A percentile compares a stretch with the other conserved stretches of the same genome.
These are phyloP conservation scores for Battus philenor DNA, from an alignment of 1,140 invertebrate genomes.

Conservation along the genomic window DNA sequence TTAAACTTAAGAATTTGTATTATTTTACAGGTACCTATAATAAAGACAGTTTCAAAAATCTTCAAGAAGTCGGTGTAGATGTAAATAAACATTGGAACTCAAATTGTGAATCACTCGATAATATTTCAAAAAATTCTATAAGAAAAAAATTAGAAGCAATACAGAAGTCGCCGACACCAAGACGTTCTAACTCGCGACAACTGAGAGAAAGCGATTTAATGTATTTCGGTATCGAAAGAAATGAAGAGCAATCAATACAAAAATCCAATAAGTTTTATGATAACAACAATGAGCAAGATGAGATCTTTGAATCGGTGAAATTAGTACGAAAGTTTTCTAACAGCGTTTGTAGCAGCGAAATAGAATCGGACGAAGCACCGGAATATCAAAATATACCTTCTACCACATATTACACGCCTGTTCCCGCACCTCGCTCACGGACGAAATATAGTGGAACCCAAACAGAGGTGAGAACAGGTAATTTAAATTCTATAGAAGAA, in stretches of 20 bases:
- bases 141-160: constrained; percentile 26
- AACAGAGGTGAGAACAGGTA: constrained; percentile 24
- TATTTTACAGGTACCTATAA: constrained; percentile 36
- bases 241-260: constrained; percentile 17
- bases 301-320: constrained; percentile 26
- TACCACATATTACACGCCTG: constrained; percentile 45
- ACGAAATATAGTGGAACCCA: constrained; percentile 41
- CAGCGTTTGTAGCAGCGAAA: constrained; percentile 59
- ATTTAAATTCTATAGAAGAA: constrained; percentile 50
- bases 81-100: background rate
- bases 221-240: constrained; percentile 54
- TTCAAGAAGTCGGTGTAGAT: background rate
- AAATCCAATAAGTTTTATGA: constrained; percentile 21
- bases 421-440: constrained; percentile 41
- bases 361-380: constrained; percentile 53
- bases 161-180: constrained; percentile 27
- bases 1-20: constrained; percentile 5
- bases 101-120: constrained; percentile 8
- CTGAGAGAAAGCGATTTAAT: constrained; percentile 55
- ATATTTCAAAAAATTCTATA: constrained; percentile 13
- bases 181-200: constrained; percentile 48
- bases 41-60: constrained; percentile 14
- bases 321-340: constrained; percentile 39
- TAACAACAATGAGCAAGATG: constrained; percentile 17
- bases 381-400: constrained; percentile 61